These are phyloP conservation scores for Malurus elegans DNA, from an alignment of 2,113 vertebrate genomes.

Conservation along the genomic window DNA sequence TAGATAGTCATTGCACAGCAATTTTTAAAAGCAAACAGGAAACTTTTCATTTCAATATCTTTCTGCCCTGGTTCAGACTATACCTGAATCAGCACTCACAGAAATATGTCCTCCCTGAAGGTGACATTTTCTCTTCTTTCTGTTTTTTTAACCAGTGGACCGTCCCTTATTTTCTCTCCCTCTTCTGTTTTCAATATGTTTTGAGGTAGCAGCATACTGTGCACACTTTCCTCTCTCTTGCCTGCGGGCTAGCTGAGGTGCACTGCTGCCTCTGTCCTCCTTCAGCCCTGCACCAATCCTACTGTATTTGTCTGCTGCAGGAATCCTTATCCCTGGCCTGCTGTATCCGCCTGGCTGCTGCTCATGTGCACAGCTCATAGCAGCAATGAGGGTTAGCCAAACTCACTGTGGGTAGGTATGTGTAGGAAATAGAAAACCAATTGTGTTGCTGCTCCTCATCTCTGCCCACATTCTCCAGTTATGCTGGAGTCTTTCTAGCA, in stretches of 20 bases:
- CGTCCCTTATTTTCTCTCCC: neutral
- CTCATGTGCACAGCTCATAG: neutral
- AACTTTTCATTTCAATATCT: constrained; percentile 1
- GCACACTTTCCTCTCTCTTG: neutral
- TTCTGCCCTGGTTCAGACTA: neutral
- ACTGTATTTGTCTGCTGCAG: neutral
- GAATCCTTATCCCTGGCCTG: neutral
- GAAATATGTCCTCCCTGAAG: neutral
- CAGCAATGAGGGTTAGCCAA: neutral
- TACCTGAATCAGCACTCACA: constrained; percentile 17
- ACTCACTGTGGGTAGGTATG: neutral
- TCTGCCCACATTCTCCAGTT: neutral
- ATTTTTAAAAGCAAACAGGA: constrained; percentile 33
- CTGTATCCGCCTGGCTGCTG: neutral
- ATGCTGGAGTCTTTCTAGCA: neutral
- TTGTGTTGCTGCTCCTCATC: neutral
- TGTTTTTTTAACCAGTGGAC: neutral
- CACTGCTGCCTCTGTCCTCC: neutral
- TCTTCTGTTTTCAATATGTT: neutral
- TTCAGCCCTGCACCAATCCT: neutral
- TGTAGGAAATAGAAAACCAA: neutral
- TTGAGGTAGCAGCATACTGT: neutral
- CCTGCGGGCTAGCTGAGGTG: neutral
- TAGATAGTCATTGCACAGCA: neutral
- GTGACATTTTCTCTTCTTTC: neutral